These are phyloP conservation scores for Carassius gibelio DNA, from an alignment of 2,113 vertebrate species.

Conservation along the genomic window DNA sequence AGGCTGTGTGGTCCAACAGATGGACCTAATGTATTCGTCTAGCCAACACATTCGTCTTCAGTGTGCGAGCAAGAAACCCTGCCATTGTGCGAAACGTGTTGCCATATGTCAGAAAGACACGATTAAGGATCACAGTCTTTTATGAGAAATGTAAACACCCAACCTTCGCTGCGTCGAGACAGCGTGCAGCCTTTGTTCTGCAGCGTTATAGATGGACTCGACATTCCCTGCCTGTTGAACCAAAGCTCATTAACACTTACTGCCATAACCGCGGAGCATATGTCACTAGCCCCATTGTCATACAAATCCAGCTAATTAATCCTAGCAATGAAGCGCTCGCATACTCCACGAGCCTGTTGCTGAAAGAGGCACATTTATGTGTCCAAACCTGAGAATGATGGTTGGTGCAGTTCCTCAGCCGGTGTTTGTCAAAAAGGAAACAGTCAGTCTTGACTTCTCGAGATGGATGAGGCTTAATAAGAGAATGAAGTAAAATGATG, in stretches of 20 bases:
- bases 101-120: slow-evolving; percentile 47
- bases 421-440: slow-evolving; percentile 39
- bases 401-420: slow-evolving; percentile 19
- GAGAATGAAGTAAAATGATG: slow-evolving; percentile 63
- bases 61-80: slow-evolving; percentile 15
- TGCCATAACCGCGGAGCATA: slow-evolving; percentile 54
- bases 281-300: slow-evolving; percentile 58
- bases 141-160: slow-evolving; percentile 43
- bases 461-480: slow-evolving; percentile 61
- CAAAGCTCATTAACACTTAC: slow-evolving; percentile 63
- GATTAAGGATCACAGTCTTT: slow-evolving; percentile 38
- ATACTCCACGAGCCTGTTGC: slow-evolving; percentile 48
- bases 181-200: slow-evolving; percentile 47
- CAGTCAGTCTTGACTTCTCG: slow-evolving; percentile 48
- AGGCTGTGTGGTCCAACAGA: slow-evolving; percentile 30
- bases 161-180: slow-evolving; percentile 14
- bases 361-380: slow-evolving; percentile 47
- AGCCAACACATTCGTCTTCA: slow-evolving; percentile 35
- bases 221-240: slow-evolving; percentile 49
- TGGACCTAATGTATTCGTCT: slow-evolving; percentile 28
- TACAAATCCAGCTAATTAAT: slow-evolving; percentile 65
- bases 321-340: slow-evolving; percentile 45
- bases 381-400: slow-evolving; percentile 6
- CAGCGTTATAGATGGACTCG: slow-evolving; percentile 47
- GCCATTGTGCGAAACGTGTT: slow-evolving; percentile 35